Base-by-base conservation (phyloP, 2,888 invertebrate species). In the Cataglyphis rosenhaueri region DNA sequence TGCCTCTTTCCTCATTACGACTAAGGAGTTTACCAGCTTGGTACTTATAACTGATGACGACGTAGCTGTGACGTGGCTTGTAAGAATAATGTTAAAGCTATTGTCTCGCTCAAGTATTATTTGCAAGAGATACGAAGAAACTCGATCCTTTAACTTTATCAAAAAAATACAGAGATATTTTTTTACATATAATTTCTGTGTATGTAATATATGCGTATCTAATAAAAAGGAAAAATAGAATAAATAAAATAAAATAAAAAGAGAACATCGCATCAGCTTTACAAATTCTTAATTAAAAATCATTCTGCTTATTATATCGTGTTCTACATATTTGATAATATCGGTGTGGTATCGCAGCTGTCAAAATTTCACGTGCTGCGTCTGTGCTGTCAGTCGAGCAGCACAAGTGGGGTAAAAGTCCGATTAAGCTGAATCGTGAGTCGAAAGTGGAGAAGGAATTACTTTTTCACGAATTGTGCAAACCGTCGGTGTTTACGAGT, bases 311-410 rank as follows among this genome's bases (percentile, higher is more conserved):
- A 32, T 5, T 75, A 3, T 21, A 12, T 12, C n/a, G 12, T 21
- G 15, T 74, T 21, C 35, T 38, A 21, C 57, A 25, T 4, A 29
- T 62, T 61, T 35, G 48, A 57, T n/a, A 38, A 15, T 8, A 29
- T 66, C 55, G 57, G 29, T 41, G 41, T 15, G 29, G 12, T n/a
- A 10, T 66, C 29, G 66, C 57, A 29, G 76, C 66, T 76, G 76
- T 76, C 66, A 76, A 76, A 76, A 76, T 66, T 76, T 76, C 55
- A 65, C 65, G 38, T 41, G 55, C 65, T 25, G 55, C 76, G 10
- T 41, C 35, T 35, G 62, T 18, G 57, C 41, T 65, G 76, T 65
- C 38, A 15, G 12, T 32, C 66, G 32, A 29, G 52, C 66, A 66
- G 65, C 65, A 25, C 35, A 65, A 65, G 57, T 62, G 55, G 57